Evolutionary conservation across 2,113 vertebrate genomes (phyloP), one percentile per base, ranked within the genome.

Genomic region (Aythya baeri): DNA sequence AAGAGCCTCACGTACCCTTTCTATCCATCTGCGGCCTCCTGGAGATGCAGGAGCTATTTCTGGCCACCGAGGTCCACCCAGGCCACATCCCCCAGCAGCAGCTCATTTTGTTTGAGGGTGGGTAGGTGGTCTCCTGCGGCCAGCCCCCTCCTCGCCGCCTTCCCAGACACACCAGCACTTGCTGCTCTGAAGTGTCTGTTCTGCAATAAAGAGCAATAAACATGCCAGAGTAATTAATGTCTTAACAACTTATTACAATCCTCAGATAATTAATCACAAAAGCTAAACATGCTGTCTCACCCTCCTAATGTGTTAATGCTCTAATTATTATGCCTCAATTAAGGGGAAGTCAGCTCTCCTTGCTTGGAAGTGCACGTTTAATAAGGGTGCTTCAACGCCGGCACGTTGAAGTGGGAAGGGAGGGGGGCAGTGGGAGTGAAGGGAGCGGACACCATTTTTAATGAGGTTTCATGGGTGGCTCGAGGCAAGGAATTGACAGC

Each of bases 221-320:
- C 98, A 98, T 96, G 97, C 96, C 97, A 94, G 94, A 65, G 81
- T 98, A 98, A 98, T 98, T 98, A 98, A 98, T 97, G 98, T 98
- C 98, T 98, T 98, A 98, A 98, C 98, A 98, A 98, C 97, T 98
- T 98, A 98, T 98, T 98, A 98, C 98, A 98, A 98, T 98, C 97
- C 98, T 98, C 97, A 98, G 98, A 98, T 98, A 98, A 98, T 98
- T 98, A 98, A 98, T 98, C 98, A 98, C 98, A 98, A 98, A 98
- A 98, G 97, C 97, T 98, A 98, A 98, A 98, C 98, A 98, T 91
- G 98, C 98, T 94, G 98, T 97, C 98, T 98, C 98, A 98, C 98
- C 97, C 98, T 98, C 97, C 97, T 98, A 98, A 98, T 98, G 98
- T 98, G 98, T 98, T 98, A 98, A 98, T 98, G 97, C 97, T 98